These are phyloP conservation scores for Calephelis nemesis DNA, from an alignment of 1,140 invertebrate species.

Conservation along the genomic window DNA sequence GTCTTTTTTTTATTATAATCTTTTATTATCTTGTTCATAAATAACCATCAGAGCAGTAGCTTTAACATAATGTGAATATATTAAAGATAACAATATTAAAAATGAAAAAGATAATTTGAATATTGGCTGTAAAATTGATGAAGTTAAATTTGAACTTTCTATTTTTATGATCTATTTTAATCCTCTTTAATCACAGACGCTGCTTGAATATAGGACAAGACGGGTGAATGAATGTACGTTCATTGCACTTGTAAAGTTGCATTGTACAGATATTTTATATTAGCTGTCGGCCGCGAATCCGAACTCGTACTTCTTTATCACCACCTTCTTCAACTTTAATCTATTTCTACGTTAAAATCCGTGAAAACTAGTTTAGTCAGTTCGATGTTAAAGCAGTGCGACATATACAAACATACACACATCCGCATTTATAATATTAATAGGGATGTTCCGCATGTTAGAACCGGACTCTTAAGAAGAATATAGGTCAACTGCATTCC, in stretches of 20 bases:
- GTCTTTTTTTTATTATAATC: neutral
- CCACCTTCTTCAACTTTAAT: no score
- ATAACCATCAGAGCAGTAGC: constrained; percentile 6
- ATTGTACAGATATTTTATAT: no score
- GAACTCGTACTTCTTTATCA: no score
- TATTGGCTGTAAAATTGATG: constrained; percentile 11
- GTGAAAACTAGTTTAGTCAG: no score
- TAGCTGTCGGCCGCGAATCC: no score
- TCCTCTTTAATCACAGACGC: constrained; percentile 7
- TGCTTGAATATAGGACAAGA: constrained; percentile 11
- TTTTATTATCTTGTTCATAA: neutral
- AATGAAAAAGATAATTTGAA: neutral
- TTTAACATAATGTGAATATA: constrained; percentile 3
- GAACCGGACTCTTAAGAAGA: no score
- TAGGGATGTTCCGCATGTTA: no score
- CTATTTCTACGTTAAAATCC: no score
- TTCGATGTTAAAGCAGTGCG: no score
- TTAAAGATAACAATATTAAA: constrained; percentile 4
- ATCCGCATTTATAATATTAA: no score
- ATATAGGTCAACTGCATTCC: no score
- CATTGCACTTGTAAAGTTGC: neutral
- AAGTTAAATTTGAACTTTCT: constrained; percentile 9
- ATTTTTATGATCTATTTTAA: constrained; percentile 16
- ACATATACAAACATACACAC: no score
- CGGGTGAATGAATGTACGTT: neutral